phyloP scores from a whole-genome alignment of 2,113 vertebrate genomes.

The Grantiella picta region DNA sequence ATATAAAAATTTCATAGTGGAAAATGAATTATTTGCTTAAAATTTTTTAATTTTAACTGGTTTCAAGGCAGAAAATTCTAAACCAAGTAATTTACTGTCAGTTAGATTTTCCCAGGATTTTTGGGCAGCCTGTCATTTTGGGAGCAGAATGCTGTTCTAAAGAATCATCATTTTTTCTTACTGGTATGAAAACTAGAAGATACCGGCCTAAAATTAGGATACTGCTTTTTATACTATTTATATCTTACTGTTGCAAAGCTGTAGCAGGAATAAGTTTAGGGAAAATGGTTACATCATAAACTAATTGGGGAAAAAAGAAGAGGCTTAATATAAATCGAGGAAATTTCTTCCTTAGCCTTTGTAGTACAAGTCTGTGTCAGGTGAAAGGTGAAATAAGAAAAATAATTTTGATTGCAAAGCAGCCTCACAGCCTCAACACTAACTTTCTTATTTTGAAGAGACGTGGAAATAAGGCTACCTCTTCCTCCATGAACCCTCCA shows the following conservation, averaged over 20 bases:
- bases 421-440: neutral
- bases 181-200: neutral
- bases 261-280: neutral
- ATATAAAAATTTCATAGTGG: neutral
- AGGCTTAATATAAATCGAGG: neutral
- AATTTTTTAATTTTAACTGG: neutral
- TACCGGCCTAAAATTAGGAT: conserved; percentile 39
- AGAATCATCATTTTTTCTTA: neutral
- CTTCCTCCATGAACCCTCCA: neutral
- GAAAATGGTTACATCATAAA: conserved; percentile 13
- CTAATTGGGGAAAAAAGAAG: neutral
- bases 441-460: neutral
- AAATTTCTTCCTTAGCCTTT: neutral
- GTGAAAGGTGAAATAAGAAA: neutral
- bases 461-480: neutral
- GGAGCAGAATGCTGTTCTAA: neutral
- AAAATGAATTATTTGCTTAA: neutral
- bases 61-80: neutral
- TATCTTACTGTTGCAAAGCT: neutral
- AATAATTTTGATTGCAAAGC: neutral
- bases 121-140: neutral
- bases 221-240: conserved; percentile 1
- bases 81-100: neutral
- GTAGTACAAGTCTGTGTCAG: neutral
- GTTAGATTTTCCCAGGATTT: neutral